phyloP scores from a whole-genome alignment of 2,888 invertebrate genomes.

The Catocala sponsa region DNA sequence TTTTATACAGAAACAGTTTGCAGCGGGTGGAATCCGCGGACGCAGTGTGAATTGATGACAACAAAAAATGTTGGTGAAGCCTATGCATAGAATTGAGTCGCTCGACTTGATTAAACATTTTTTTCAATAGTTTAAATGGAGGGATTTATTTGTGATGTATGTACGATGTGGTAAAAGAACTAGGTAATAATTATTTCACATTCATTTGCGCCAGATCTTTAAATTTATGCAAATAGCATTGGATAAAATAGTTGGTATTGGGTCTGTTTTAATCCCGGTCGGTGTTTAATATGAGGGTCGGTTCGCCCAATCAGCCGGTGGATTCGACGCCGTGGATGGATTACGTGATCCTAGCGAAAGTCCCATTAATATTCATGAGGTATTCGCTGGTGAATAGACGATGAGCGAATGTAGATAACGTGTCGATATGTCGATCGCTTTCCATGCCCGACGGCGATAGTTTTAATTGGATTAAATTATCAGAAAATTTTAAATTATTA shows the following conservation, averaged over 20 bases:
- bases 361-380: constrained; percentile 80
- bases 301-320: constrained; percentile 67
- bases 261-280: constrained; percentile 40
- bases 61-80: too few relatives aligned
- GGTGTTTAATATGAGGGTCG: constrained; percentile 54
- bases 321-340: constrained; percentile 63
- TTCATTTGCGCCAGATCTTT: neutral
- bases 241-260: constrained; percentile 14
- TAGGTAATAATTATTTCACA: too few relatives aligned
- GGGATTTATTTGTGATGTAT: too few relatives aligned
- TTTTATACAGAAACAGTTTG: too few relatives aligned
- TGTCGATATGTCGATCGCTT: constrained; percentile 52
- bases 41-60: too few relatives aligned
- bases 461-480: constrained; percentile 13
- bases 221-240: constrained; percentile 39
- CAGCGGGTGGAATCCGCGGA: too few relatives aligned
- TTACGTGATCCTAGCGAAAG: constrained; percentile 76
- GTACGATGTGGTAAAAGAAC: too few relatives aligned
- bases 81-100: too few relatives aligned
- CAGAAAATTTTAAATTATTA: too few relatives aligned
- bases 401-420: constrained; percentile 56
- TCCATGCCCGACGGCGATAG: constrained; percentile 39
- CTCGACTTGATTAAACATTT: too few relatives aligned
- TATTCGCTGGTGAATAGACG: constrained; percentile 75
- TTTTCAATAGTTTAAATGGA: too few relatives aligned